Conservation (phyloP, 2,797 vertebrate genomes). For the Argya squamiceps region DNA sequence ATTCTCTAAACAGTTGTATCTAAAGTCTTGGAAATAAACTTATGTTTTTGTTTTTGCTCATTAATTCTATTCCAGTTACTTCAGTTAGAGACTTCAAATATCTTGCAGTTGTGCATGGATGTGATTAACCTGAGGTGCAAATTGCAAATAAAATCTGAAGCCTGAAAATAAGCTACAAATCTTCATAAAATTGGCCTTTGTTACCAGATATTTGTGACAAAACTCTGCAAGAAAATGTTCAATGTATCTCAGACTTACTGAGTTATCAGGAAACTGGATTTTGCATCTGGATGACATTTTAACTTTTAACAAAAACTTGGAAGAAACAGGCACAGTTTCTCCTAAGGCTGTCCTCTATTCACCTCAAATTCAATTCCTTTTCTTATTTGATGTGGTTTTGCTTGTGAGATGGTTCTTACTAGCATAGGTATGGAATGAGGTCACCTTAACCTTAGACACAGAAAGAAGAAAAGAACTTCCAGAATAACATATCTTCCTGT, state of each 20-base stretch:
- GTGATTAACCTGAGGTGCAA: background rate
- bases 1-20: background rate
- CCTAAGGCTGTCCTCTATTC: background rate
- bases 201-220: background rate
- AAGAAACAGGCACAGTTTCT: background rate
- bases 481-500: background rate
- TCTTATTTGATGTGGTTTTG: background rate
- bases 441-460: background rate
- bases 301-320: background rate
- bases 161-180: background rate
- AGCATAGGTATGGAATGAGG: background rate
- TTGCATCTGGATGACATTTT: background rate
- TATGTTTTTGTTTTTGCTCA: background rate
- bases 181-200: background rate
- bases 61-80: background rate
- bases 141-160: background rate
- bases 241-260: background rate
- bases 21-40: background rate
- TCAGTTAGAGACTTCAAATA: background rate
- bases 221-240: background rate
- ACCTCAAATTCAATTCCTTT: background rate
- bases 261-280: background rate
- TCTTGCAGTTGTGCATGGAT: background rate
- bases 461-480: background rate
- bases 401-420: background rate